Evolutionary conservation across 2,888 invertebrate genomes (phyloP).

Genomic region (Hololepta plana): DNA sequence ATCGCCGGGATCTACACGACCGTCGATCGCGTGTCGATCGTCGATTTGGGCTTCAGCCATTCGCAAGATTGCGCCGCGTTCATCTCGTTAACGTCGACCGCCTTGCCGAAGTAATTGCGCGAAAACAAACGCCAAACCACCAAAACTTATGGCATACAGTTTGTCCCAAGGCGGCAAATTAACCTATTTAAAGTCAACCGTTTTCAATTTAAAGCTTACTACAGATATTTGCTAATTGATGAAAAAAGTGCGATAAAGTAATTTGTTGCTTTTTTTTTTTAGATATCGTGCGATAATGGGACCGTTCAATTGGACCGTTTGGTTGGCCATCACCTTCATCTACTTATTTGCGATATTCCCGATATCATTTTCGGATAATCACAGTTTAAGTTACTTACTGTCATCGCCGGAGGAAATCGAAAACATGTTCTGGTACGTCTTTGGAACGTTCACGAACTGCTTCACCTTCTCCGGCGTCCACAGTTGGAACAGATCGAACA

Average conservation of each 20-base stretch:
- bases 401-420: conserved; percentile 54
- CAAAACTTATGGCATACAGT: too few relatives aligned
- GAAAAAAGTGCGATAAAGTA: not conserved
- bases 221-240: conserved; percentile 1
- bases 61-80: conserved; percentile 62
- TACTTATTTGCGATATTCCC: conserved; percentile 61
- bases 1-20: conserved; percentile 57
- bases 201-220: too few relatives aligned
- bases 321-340: conserved; percentile 51
- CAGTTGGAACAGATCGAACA: conserved; percentile 52
- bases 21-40: conserved; percentile 25
- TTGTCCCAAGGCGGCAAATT: too few relatives aligned
- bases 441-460: conserved; percentile 69
- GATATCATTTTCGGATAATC: conserved; percentile 53
- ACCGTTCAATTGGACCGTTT: conserved; percentile 67
- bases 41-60: conserved; percentile 46
- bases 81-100: conserved; percentile 58
- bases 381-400: conserved; percentile 43
- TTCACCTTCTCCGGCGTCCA: conserved; percentile 51
- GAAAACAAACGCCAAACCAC: too few relatives aligned
- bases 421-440: conserved; percentile 78
- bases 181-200: too few relatives aligned
- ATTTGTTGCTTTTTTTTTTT: conserved; percentile 10
- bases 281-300: conserved; percentile 71
- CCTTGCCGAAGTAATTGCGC: conserved; percentile 45